Conservation (phyloP, 2,888 invertebrate species). For the Periphyllus acericola region DNA sequence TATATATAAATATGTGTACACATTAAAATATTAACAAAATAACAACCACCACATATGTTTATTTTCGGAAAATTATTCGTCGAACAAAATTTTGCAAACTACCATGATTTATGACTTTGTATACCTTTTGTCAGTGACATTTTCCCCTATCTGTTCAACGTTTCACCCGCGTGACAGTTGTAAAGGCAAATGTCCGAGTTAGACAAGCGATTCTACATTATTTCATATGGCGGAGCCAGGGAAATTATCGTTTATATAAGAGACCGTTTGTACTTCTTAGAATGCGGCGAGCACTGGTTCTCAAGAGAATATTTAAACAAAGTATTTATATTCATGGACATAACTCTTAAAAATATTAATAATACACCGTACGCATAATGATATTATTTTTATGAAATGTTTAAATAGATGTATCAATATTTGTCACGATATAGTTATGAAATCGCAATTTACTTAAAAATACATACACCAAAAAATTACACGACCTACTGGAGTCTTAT, state of each 20-base stretch:
- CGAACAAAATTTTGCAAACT: not conserved
- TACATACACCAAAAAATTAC: not conserved
- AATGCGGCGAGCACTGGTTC: not conserved
- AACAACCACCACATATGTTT: not conserved
- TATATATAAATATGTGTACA: not conserved
- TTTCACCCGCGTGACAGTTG: not conserved
- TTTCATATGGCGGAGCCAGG: not conserved
- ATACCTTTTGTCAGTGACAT: not conserved
- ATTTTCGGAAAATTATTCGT: not conserved
- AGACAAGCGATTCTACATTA: not conserved
- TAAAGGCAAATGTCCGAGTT: not conserved
- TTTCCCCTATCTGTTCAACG: not conserved
- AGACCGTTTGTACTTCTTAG: not conserved
- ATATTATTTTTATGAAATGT: not conserved
- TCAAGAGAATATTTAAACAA: not conserved
- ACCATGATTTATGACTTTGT: not conserved
- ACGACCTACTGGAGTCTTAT: not conserved
- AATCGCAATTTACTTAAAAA: not conserved
- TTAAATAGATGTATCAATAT: not conserved
- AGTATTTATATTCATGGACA: not conserved
- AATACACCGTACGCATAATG: not conserved
- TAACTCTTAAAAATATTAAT: not conserved
- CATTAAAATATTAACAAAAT: not conserved
- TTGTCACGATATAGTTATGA: not conserved
- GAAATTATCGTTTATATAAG: not conserved